Conservation (phyloP, 2,797 vertebrate species). For the Lacerta agilis region DNA sequence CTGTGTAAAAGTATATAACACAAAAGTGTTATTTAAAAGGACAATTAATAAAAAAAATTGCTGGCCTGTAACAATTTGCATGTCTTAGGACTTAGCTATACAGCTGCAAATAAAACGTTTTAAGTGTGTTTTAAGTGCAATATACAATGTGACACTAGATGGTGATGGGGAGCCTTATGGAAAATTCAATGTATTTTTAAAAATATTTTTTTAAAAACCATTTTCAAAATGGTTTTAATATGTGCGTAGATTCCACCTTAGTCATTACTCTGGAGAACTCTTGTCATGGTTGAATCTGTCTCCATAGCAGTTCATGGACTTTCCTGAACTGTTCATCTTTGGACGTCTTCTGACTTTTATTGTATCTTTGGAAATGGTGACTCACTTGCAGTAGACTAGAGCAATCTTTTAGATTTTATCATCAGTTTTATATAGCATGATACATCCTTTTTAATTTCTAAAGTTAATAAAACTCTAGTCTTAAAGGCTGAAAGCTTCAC, state of each 20-base stretch:
- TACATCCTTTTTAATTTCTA: slow-evolving; percentile 53
- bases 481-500: slow-evolving; percentile 20
- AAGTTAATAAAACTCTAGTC: slow-evolving; percentile 27
- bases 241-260: too few relatives aligned
- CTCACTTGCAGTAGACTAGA: slow-evolving; percentile 42
- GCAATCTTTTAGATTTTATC: slow-evolving; percentile 43
- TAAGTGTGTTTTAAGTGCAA: too few relatives aligned
- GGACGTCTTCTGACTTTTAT: slow-evolving; percentile 57
- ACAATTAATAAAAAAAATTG: not conserved
- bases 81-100: slow-evolving; percentile 14
- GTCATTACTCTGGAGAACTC: slow-evolving; percentile 34
- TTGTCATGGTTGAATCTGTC: slow-evolving; percentile 56
- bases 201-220: too few relatives aligned
- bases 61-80: slow-evolving; percentile 45
- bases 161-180: too few relatives aligned
- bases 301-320: slow-evolving; percentile 39
- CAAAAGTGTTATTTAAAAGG: not conserved
- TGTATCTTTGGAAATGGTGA: slow-evolving; percentile 52
- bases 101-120: too few relatives aligned
- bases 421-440: slow-evolving; percentile 46
- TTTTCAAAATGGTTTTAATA: too few relatives aligned
- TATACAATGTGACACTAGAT: too few relatives aligned
- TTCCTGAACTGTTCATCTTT: slow-evolving; percentile 7
- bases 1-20: not conserved
- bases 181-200: too few relatives aligned